Conservation (phyloP, 2,888 invertebrate genomes). For the Aethes cnicana region DNA sequence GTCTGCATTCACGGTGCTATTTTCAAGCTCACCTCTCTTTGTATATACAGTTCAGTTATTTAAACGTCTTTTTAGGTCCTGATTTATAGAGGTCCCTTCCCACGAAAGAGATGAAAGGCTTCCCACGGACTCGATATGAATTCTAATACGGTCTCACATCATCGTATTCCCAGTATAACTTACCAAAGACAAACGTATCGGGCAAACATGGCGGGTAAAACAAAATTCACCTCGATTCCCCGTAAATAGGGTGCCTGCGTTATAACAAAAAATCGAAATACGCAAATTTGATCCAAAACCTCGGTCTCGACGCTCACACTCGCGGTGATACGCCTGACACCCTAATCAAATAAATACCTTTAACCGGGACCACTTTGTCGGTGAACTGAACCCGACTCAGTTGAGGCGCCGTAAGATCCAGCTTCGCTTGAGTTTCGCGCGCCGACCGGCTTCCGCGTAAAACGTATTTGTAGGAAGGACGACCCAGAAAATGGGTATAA, state of each 20-base stretch:
- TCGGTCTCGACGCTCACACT: constrained; percentile 74
- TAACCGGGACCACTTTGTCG: constrained; percentile 60
- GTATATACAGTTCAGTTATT: constrained; percentile 62
- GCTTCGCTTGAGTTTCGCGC: constrained; percentile 41
- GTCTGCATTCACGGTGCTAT: constrained; percentile 36
- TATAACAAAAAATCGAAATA: constrained; percentile 72
- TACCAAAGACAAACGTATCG: constrained; percentile 3
- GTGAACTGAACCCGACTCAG: constrained; percentile 45
- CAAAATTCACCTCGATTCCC: constrained; percentile 56
- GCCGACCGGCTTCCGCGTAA: constrained; percentile 79
- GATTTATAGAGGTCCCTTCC: constrained; percentile 70
- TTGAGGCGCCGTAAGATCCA: constrained; percentile 44
- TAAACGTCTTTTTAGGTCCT: constrained; percentile 65
- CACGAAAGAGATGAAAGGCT: constrained; percentile 69
- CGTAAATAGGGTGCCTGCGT: constrained; percentile 44
- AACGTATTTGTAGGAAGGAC: constrained; percentile 83
- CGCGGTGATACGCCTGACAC: constrained; percentile 81
- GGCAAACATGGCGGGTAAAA: constrained; percentile 35
- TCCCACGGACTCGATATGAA: constrained; percentile 66
- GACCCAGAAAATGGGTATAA: constrained; percentile 83
- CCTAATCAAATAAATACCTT: constrained; percentile 83
- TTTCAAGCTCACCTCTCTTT: constrained; percentile 56
- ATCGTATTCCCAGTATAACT: constrained; percentile 28
- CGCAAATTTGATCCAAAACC: constrained; percentile 80
- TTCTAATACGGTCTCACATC: constrained; percentile 62